phyloP scores from a whole-genome alignment of 2,797 vertebrate genomes.

The Loris lydekkerianus region DNA sequence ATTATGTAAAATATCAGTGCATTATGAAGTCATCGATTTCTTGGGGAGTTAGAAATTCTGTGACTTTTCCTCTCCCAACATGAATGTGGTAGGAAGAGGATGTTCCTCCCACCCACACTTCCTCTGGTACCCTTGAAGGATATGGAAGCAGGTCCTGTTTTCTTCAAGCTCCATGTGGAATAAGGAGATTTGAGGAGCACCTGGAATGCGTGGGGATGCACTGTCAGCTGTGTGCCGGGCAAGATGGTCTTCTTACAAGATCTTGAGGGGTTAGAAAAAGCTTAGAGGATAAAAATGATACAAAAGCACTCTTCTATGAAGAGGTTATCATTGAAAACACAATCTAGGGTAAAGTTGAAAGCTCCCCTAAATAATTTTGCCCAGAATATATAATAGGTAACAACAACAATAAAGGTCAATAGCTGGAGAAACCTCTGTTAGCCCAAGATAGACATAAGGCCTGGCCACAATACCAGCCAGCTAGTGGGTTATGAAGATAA shows the following conservation, averaged over 20 bases:
- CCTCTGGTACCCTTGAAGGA: background rate
- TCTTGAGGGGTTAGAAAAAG: background rate
- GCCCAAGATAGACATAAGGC: fast-evolving
- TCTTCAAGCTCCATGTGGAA: background rate
- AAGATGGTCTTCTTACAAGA: background rate
- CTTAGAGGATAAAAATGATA: background rate
- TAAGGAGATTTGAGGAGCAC: too few relatives aligned
- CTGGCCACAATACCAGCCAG: background rate
- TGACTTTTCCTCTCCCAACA: background rate
- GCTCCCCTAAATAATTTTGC: background rate
- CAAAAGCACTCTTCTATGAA: background rate
- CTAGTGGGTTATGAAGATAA: background rate
- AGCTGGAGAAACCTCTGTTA: background rate
- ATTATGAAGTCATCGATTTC: background rate
- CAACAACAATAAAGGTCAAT: background rate
- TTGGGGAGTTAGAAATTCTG: background rate
- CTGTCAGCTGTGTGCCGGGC: background rate
- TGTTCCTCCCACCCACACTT: too few relatives aligned
- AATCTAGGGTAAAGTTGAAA: background rate
- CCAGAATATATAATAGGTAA: fast-evolving
- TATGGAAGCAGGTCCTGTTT: background rate
- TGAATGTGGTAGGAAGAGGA: background rate
- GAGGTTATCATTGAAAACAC: background rate
- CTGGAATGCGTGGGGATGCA: background rate
- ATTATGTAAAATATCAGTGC: background rate